phyloP scores from a whole-genome alignment of 2,888 invertebrate species.

The Drosophila multiciliata region DNA sequence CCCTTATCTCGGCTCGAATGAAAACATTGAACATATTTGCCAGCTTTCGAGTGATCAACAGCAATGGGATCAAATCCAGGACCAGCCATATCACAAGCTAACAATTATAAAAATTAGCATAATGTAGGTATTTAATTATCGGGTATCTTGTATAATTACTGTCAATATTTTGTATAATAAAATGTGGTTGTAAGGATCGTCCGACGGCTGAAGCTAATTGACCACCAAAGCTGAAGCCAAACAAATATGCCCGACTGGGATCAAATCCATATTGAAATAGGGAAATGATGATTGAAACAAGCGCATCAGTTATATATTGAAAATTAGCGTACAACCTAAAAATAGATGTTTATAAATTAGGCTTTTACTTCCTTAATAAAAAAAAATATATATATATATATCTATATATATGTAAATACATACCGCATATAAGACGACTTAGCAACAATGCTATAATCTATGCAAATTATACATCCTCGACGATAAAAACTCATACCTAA shows the following conservation, averaged over 20 bases:
- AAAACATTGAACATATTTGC: constrained; percentile 83
- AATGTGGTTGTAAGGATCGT: constrained; percentile 64
- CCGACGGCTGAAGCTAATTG: constrained; percentile 82
- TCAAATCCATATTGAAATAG: constrained; percentile 78
- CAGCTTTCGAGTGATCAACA: constrained; percentile 78
- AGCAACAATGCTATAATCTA: constrained; percentile 81
- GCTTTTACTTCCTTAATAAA: background rate
- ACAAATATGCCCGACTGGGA: constrained; percentile 76
- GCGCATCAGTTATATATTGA: constrained; percentile 66
- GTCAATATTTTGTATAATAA: constrained; percentile 79
- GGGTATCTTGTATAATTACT: constrained; percentile 58
- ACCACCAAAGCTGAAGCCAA: constrained; percentile 84
- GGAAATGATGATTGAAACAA: constrained; percentile 68
- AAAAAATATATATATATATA: background rate
- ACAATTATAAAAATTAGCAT: background rate
- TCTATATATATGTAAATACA: background rate
- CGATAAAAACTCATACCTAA: constrained; percentile 81
- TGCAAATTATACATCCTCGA: constrained; percentile 83
- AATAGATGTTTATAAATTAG: background rate
- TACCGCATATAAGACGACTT: constrained; percentile 79
- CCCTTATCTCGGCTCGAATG: constrained; percentile 84
- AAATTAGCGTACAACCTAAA: constrained; percentile 74
- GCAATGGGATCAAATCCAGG: constrained; percentile 82
- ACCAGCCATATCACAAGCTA: constrained; percentile 84
- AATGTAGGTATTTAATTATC: background rate